Evolutionary conservation across 2,797 vertebrate genomes (phyloP), one percentile per base, ranked within the genome.

Genomic region (Clamator glandarius): DNA sequence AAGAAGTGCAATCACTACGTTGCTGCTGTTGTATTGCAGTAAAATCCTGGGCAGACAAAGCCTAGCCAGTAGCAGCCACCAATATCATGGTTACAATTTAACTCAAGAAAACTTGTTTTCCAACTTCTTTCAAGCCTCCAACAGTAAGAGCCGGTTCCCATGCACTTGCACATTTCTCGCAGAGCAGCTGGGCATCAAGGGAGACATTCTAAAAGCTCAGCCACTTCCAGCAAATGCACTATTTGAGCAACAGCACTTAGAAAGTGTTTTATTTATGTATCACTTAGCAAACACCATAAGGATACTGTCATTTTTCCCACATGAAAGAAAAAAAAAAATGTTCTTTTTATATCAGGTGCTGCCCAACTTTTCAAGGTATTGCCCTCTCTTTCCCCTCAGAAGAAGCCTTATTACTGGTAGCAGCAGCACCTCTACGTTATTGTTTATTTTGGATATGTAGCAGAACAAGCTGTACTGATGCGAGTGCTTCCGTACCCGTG

Each of bases 71-170:
- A 2, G 59, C 82, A 78, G 48, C 5, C 51, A 20, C 31, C 42
- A 42, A 55, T 4, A 15, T 35, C 12, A 11, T 4, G 75, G 89
- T 94, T 95, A 95, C 33, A 92, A 0, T 84, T 79, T 84, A 92
- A 93, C 84, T 72, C 39, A 33, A 61, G 39, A 55, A 92, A 91
- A 90, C 80, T 87, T 66, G 91, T 76, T 96, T 93, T 75, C 70
- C 89, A 61, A 13, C 59, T 73, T 52, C 66, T 58, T 77, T 57
- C 29, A 18, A n/a, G 33, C 44, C 48, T 75, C 54, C 31, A 7
- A 6, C 1, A 2, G 35, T 3, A 36, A 85, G 63, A 92, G 61
- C 5, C 8, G 2, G 39, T 15, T 83, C 35, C n/a, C 59, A 46
- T 19, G 51, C 23, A 36, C 58, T 35, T 5, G 0, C 3, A 28